Base-by-base conservation (phyloP, 2,888 invertebrate species). In the Hanleya hanleyi region DNA sequence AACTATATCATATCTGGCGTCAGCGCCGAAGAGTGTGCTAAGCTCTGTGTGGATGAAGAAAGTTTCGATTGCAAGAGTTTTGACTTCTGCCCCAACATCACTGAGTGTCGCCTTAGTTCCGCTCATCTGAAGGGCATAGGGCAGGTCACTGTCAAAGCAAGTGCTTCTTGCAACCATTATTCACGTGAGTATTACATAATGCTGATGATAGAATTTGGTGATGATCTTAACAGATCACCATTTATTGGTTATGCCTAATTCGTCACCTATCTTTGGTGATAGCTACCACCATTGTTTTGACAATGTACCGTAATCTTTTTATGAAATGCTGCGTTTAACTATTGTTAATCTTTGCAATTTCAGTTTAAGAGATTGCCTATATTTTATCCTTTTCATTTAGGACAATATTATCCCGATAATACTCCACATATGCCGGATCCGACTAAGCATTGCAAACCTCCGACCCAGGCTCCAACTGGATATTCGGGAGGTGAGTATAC, bases 61-160 rank as follows among this genome's bases (percentile, higher is more conserved):
- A 66, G 75, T 5, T 77, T 80, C 26, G 76, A 76, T 37, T 86
- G 86, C 71, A 81, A 81, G 29, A 83, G 82, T 67, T 86, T 86
- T 67, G 81, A 81, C 73, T 86, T 84, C 74, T 86, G 86, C 73
- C 83, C 82, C 47, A 83, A 83, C 70, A 66, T 71, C n/a, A 81
- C 82, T 6, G 78, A 82, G 70, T 86, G 86, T 67, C 69, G 84
- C 26, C 80, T 86, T 7, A 84, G 78, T 22, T 80, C 81, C 1
- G 75, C 77, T 5, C 72, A 80, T 15, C 77, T 83, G 71, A 77
- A 75, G 9, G 78, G 76, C 29, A 74, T 81, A 7, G 84, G 84
- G 0, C 84, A 84, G 69, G 78, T 81, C 6, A 82, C 80, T 9
- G 37, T 81, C 1, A 70, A 78, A 41, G 15, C 75, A 6, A 78